Conservation (phyloP, 1,140 invertebrate genomes). For the Drosophila suzukii region DNA sequence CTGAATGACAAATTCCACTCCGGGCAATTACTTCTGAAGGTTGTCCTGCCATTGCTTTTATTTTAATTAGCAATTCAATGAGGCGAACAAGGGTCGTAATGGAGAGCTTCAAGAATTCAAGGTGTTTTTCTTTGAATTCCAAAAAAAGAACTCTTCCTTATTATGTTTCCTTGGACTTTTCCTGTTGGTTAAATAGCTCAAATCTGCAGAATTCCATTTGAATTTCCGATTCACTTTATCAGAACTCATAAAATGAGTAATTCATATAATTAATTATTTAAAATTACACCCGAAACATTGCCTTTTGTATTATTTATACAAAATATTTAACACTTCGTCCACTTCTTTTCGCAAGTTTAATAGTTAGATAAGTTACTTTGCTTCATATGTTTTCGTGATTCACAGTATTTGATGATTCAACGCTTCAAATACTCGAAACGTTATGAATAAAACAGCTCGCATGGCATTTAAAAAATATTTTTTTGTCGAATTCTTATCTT, state of each 20-base stretch:
- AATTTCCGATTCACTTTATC: background rate
- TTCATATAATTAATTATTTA: no score
- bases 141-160: background rate
- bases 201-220: background rate
- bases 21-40: constrained; percentile 35
- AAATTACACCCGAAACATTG: background rate
- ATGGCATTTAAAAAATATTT: background rate
- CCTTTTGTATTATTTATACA: no score
- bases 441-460: background rate
- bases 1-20: constrained; percentile 38
- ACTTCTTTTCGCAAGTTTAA: background rate
- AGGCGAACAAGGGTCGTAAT: constrained; percentile 1
- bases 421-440: background rate
- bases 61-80: constrained; percentile 40
- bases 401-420: background rate
- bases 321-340: background rate
- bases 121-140: constrained; percentile 8
- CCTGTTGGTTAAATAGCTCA: background rate
- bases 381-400: background rate
- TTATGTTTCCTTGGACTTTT: background rate
- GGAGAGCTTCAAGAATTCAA: background rate
- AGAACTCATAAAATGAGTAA: no score
- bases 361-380: no score
- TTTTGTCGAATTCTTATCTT: background rate
- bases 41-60: constrained; percentile 6